Evolutionary conservation across 2,888 invertebrate species (phyloP), one percentile per base, ranked within the genome.

Genomic region (Polylopha cassiicola): DNA sequence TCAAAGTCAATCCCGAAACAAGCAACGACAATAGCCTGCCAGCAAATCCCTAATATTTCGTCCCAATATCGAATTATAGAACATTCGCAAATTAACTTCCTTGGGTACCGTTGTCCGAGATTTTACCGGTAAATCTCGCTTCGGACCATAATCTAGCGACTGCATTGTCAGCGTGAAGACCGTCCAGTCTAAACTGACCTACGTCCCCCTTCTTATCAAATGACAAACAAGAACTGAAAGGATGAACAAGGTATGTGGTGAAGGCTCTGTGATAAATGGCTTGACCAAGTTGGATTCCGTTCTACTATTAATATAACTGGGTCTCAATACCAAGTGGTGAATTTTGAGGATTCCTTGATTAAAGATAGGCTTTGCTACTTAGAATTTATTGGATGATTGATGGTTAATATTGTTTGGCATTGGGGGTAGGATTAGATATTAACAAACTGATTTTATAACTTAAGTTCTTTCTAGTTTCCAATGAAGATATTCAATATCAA

Each of bases 261-360:
- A 20, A 9, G 28, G 65, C 5, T 55, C 66, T 43, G 28, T 20
- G 17, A 50, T 50, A 6, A 36, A 11, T 64, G 61, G 72, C 14
- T 43, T 32, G 16, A 33, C 38, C 43, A 43, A 34, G 43, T 41
- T 45, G 56, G 59, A 64, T 61, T 59, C 58, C 57, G 50, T 59
- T 56, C 57, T 53, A 50, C 64, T 65, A 71, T 71, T 71, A 73
- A 68, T 72, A 69, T 65, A 64, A 64, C 64, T 71, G 47, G 60
- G 41, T 55, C 52, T 62, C 62, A 61, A 62, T 66, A 60, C 56
- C 55, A 57, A 60, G 65, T 56, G 53, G 51, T 43, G 46, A 56
- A 39, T 43, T 34, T 44, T 28, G 41, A 16, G 41, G 27, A 46
- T 34, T 18, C 30, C 18, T 9, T 27, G 30, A 28, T 16, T 11